phyloP scores from a whole-genome alignment of 1,140 invertebrate genomes.

The Bombus sylvicola region DNA sequence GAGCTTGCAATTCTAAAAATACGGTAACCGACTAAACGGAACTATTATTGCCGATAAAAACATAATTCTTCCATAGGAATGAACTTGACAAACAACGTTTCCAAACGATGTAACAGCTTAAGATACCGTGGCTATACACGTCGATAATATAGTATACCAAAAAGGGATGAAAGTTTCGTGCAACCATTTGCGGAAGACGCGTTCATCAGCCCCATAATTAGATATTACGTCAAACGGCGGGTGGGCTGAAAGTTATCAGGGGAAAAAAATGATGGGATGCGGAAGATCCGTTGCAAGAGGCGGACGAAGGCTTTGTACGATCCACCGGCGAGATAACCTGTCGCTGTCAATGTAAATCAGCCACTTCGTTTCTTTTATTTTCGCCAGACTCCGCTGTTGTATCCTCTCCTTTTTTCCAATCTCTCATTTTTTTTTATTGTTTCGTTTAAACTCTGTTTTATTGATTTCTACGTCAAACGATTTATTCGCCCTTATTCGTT shows the following conservation, averaged over 20 bases:
- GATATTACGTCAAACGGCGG: constrained; percentile 2
- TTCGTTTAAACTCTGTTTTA: constrained; percentile 52
- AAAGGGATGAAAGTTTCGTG: too few relatives aligned
- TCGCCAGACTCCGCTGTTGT: constrained; percentile 33
- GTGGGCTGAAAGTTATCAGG: not conserved
- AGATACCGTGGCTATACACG: too few relatives aligned
- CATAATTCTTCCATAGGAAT: too few relatives aligned
- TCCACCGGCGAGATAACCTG: constrained; percentile 38
- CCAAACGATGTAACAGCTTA: too few relatives aligned
- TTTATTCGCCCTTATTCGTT: constrained; percentile 34
- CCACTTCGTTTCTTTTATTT: constrained; percentile 50
- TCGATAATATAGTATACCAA: too few relatives aligned
- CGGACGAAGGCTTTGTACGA: constrained; percentile 30
- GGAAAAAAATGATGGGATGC: not conserved
- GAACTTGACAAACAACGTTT: too few relatives aligned
- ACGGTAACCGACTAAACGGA: too few relatives aligned
- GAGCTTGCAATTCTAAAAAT: too few relatives aligned
- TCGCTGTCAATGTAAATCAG: constrained; percentile 67
- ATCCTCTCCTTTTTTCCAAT: not conserved
- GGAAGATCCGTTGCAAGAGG: constrained; percentile 5
- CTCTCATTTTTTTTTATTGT: constrained; percentile 41
- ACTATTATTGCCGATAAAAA: too few relatives aligned
- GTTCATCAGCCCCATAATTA: too few relatives aligned
- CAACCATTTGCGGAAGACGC: too few relatives aligned
- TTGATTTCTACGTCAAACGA: constrained; percentile 64